Conservation (phyloP, 2,113 vertebrate genomes). For the Equus przewalskii region DNA sequence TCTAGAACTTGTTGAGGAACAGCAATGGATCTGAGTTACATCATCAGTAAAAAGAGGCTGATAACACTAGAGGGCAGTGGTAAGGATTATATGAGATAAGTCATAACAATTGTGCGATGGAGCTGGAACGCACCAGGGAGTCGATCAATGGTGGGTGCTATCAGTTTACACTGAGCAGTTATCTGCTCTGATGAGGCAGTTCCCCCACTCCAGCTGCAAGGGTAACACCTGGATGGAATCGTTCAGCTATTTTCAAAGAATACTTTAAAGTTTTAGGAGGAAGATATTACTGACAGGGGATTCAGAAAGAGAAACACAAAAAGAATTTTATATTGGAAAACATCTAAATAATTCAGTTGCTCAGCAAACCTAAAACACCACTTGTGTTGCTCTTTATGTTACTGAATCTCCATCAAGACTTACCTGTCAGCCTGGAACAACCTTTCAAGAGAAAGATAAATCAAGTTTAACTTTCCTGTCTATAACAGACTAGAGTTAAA, state of each 20-base stretch:
- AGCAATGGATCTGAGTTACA: neutral
- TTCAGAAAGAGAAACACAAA: slow-evolving; percentile 41
- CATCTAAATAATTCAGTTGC: slow-evolving; percentile 59
- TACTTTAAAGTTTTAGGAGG: slow-evolving; percentile 68
- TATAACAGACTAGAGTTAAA: slow-evolving; percentile 14
- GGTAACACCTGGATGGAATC: slow-evolving; percentile 35
- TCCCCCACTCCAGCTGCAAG: neutral
- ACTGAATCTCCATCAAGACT: neutral
- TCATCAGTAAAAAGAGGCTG: neutral
- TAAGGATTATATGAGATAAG: neutral
- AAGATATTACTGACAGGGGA: slow-evolving; percentile 39
- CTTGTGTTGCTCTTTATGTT: slow-evolving; percentile 8
- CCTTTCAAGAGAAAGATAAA: neutral
- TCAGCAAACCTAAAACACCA: neutral
- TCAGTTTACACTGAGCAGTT: neutral
- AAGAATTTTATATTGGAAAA: slow-evolving; percentile 68
- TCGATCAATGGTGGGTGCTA: rapidly evolving
- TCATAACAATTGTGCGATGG: neutral
- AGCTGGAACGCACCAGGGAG: neutral
- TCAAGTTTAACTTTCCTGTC: neutral
- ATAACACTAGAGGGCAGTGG: neutral
- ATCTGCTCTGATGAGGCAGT: neutral
- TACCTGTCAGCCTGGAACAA: slow-evolving; percentile 25
- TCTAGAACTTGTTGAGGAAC: neutral
- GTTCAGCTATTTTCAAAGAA: slow-evolving; percentile 71